Base-by-base conservation (phyloP, 2,113 vertebrate species). In the Theropithecus gelada region DNA sequence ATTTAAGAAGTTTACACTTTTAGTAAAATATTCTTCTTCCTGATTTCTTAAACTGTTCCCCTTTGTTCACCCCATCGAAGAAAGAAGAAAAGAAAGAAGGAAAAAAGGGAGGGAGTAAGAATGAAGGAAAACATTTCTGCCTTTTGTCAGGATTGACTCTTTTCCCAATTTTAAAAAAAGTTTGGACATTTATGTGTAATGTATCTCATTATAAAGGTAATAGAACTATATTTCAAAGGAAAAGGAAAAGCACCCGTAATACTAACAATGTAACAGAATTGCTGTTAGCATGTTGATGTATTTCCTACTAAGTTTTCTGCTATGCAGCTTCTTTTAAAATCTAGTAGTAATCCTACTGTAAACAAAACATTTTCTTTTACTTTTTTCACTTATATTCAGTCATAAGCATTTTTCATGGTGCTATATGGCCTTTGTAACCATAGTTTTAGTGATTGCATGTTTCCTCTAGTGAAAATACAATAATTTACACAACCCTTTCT, bases 221-320 rank as follows among this genome's bases (percentile, higher is more conserved):
- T 59, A 95, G 79, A 43, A 88, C 10, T 7, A 85, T 14, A 86
- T 82, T 78, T 85, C 4, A 76, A 76, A 81, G 17, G 32, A 68
- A 94, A 90, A 68, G 14, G 27, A 25, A 83, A 81, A 38, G 73
- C 0, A 25, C 25, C 35, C 16, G 4, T 30, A 76, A 72, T 87
- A 64, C 11, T 50, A 89, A 72, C 27, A 72, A 43, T 3, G 25
- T 73, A 92, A 88, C 32, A 88, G 50, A 94, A 61, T 85, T 91
- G 6, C 25, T 68, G 5, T 91, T 88, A 94, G 59, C 30, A 25
- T 27, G 38, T 61, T 91, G 59, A 27, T 52, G 11, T 75, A 59
- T 93, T 91, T 91, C 35, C 43, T 68, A 12, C 35, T 96, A 72
- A 40, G 25, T 61, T 93, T 73, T 93, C 38, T 95, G 75, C 61